Conservation (phyloP, 2,888 invertebrate genomes). For the Drosophila paracracens region DNA sequence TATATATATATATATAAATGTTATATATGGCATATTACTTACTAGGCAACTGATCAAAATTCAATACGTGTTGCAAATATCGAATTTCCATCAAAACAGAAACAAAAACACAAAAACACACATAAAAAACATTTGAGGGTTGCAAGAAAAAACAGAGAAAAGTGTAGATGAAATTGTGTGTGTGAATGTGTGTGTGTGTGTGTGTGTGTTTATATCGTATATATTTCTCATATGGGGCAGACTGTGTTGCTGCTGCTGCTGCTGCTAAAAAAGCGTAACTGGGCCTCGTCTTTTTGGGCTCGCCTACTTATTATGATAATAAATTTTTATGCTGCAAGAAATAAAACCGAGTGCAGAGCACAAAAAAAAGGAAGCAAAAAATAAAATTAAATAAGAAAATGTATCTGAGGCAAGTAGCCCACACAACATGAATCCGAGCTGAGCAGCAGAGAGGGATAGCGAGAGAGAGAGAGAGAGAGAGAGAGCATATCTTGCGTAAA, state of each 20-base stretch:
- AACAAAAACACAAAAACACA: constrained; percentile 50
- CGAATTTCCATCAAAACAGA: constrained; percentile 80
- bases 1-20: constrained; percentile 12
- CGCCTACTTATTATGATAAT: constrained; percentile 77
- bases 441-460: background rate
- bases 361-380: constrained; percentile 16
- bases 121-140: constrained; percentile 76
- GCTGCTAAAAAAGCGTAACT: constrained; percentile 32
- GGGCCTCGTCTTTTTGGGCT: constrained; percentile 46
- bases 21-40: constrained; percentile 61
- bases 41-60: constrained; percentile 75
- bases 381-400: constrained; percentile 66
- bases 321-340: constrained; percentile 77
- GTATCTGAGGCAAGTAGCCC: constrained; percentile 54
- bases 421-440: constrained; percentile 26
- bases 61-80: constrained; percentile 79
- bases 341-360: constrained; percentile 64
- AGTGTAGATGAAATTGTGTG: constrained; percentile 2
- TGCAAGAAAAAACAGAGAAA: constrained; percentile 35
- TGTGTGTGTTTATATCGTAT: constrained; percentile 1
- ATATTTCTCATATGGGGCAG: constrained; percentile 31
- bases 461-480: background rate
- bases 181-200: background rate
- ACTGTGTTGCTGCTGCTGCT: constrained; percentile 8
- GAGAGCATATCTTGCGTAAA: constrained; percentile 44